Evolutionary conservation across 35 echinoderm and acorn worm species (phyloP).

Genomic region (Diadema setosum): DNA sequence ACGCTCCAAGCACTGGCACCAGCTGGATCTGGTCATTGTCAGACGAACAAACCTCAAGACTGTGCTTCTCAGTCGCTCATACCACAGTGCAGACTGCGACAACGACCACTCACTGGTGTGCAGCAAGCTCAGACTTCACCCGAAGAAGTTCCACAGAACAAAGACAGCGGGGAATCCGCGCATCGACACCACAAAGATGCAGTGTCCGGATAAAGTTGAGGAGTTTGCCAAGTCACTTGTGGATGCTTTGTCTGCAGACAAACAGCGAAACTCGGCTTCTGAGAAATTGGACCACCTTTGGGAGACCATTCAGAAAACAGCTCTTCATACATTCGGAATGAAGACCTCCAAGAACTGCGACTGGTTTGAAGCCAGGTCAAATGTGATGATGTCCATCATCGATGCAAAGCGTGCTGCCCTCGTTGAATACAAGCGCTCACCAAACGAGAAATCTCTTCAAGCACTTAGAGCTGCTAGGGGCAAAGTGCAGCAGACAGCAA

Average conservation of each 20-base stretch:
- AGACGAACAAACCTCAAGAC: slow-evolving; percentile 2
- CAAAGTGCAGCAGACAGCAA: background rate
- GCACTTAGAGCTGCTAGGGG: background rate
- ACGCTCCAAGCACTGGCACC: slow-evolving; percentile 45
- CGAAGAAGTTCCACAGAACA: background rate
- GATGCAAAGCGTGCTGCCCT: slow-evolving; percentile 26
- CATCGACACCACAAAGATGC: background rate
- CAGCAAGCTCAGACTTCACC: slow-evolving; percentile 21
- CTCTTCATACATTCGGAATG: background rate
- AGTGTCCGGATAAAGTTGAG: background rate
- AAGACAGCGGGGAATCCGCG: background rate
- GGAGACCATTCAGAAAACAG: background rate
- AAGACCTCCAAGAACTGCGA: background rate
- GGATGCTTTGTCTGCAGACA: background rate
- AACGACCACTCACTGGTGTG: slow-evolving; percentile 39
- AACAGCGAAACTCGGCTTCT: too few species aligned
- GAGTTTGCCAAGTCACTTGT: background rate
- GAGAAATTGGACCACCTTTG: background rate
- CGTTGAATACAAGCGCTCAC: background rate
- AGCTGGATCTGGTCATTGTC: slow-evolving; percentile 12
- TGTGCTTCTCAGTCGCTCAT: slow-evolving; percentile 30
- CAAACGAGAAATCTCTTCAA: background rate
- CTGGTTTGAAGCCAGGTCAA: too few species aligned
- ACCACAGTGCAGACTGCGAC: slow-evolving; percentile 2
- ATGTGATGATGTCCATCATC: background rate